A percentile compares a stretch with the other conserved stretches of the same genome.
phyloP scores from a whole-genome alignment of 2,797 vertebrate species.

The Chaenodraco wilsoni region DNA sequence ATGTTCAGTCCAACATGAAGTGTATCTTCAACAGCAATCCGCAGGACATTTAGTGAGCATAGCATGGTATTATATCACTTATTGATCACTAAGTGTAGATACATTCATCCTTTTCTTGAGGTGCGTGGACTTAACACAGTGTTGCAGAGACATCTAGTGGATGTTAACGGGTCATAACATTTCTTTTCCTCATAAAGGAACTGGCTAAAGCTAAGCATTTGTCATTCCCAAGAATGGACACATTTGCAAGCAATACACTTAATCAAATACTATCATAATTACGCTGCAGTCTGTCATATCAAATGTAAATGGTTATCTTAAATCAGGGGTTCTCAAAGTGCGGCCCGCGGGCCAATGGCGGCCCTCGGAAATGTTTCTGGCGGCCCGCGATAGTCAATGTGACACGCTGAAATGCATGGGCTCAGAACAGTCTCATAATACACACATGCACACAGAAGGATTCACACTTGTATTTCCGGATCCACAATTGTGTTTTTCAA shows the following conservation, averaged over 20 bases:
- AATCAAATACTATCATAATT: not conserved
- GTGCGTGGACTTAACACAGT: slow-evolving; percentile 26
- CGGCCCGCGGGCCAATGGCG: no score
- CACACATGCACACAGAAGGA: no score
- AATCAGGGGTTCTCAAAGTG: not conserved
- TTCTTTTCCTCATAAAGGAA: not conserved
- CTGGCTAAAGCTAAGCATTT: not conserved
- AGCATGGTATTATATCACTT: slow-evolving; percentile 7
- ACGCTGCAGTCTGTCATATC: not conserved
- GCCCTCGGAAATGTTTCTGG: no score
- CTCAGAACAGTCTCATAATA: no score
- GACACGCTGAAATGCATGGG: no score
- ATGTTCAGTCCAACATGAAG: not conserved
- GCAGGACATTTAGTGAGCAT: not conserved
- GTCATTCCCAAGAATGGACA: not conserved
- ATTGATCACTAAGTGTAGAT: slow-evolving; percentile 15
- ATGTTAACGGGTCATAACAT: not conserved
- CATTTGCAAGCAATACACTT: not conserved
- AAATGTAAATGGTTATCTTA: not conserved
- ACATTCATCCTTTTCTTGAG: not conserved
- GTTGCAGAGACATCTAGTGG: slow-evolving; percentile 80
- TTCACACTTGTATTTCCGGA: no score
- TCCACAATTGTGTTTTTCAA: no score
- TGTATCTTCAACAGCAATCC: slow-evolving; percentile 1
- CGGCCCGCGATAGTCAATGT: no score